These are phyloP conservation scores for Antedon mediterranea DNA, from an alignment of 53 echinoderm and acorn worm genomes.

Conservation along the genomic window DNA sequence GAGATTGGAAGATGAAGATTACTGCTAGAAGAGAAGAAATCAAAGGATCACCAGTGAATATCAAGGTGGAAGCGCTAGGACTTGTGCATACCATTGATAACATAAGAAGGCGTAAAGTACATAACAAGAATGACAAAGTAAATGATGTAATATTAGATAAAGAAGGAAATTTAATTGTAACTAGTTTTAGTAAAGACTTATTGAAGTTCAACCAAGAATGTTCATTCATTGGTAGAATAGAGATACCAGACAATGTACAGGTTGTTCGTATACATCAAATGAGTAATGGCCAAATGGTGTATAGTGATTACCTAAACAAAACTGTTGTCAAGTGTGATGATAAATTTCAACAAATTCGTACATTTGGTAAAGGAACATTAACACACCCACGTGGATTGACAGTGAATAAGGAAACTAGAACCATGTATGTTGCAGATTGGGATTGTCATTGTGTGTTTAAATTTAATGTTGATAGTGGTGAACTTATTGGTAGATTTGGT, in stretches of 20 bases:
- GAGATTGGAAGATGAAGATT: neutral
- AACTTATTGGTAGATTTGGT: neutral
- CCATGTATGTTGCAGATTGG: neutral
- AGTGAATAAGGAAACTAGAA: neutral
- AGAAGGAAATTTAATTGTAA: neutral
- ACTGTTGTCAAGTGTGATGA: neutral
- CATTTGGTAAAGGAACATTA: neutral
- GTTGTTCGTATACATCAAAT: neutral
- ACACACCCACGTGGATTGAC: neutral
- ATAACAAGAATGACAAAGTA: neutral
- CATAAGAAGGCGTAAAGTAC: neutral
- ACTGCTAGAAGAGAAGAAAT: neutral
- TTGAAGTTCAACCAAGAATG: neutral
- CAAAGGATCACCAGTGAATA: neutral
- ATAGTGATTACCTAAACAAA: neutral
- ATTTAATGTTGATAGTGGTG: neutral
- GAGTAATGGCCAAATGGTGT: neutral
- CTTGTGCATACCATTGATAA: neutral
- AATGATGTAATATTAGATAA: neutral
- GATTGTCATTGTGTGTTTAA: neutral
- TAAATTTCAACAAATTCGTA: neutral
- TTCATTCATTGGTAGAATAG: neutral
- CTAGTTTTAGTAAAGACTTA: neutral
- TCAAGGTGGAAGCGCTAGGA: neutral
- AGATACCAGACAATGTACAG: neutral